Base-by-base conservation (phyloP, 2,888 invertebrate species). In the Agrotis segetum region DNA sequence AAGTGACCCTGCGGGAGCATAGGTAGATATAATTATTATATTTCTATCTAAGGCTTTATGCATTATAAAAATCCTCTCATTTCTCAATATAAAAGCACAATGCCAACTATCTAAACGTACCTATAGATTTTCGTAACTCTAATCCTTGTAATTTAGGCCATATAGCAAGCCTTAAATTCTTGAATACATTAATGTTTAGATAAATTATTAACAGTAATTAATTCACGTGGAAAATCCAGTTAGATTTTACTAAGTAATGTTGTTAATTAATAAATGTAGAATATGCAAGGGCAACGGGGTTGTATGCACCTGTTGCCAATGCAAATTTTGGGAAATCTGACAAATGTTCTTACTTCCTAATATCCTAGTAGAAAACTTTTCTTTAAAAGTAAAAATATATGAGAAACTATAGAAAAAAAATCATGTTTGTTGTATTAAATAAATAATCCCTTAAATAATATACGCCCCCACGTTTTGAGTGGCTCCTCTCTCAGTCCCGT, bases 131-230 rank as follows among this genome's bases (percentile, higher is more conserved):
- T 81, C 60, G 60, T 58, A 81, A 76, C 14, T 34, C 47, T 19
- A 75, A 50, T 72, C 63, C 58, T 56, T 46, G 52, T 76, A 73
- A 83, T 83, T 74, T 80, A 80, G 83, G 84, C 78, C 83, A 68
- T 72, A 71, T 64, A 71, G 62, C 83, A 11, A 67, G 65, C 72
- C 58, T 64, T 53, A 74, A 71, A 71, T 74, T 75, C 75, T 72
- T 84, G 83, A 71, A 84, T 84, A 83, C 40, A 82, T 85, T 77
- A 83, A 71, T 71, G 67, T 71, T 73, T 52, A 65, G 60, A 72
- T 79, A 76, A 75, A 84, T 82, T 79, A 82, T 72, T 52, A 58
- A 68, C 72, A 44, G 34, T 56, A 69, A 83, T 81, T 82, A 78
- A 80, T 80, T 80, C 71, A 64, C 53, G 74, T 72, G 77, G 83